A percentile compares a stretch with the other conserved stretches of the same genome.
Evolutionary conservation across 2,113 vertebrate species (phyloP).

Genomic region (Delphinapterus leucas): DNA sequence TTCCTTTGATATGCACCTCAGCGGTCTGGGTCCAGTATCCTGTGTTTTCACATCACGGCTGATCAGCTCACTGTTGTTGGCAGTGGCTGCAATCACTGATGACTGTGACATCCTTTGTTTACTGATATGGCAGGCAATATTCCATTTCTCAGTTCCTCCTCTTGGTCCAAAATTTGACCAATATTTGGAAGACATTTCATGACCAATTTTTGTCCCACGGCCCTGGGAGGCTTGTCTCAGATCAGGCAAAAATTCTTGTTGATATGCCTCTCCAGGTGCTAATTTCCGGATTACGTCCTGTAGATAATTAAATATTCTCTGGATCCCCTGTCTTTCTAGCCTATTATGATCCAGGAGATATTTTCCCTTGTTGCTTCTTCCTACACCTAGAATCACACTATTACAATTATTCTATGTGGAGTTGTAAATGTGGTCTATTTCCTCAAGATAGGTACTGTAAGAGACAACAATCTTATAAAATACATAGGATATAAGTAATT

Average conservation of each 20-base stretch:
- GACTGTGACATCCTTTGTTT: not conserved
- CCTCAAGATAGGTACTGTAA: not conserved
- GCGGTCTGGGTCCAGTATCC: not conserved
- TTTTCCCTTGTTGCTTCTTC: not conserved
- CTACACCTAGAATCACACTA: not conserved
- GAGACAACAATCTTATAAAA: not conserved
- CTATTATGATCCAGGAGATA: not conserved
- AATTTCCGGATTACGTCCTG: not conserved
- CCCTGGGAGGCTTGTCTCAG: not conserved
- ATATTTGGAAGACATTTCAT: not conserved
- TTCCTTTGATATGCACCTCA: not conserved
- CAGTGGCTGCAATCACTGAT: not conserved
- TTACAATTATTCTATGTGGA: not conserved
- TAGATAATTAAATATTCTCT: not conserved
- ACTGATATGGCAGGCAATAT: not conserved
- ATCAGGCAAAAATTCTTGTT: not conserved
- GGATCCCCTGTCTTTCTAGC: not conserved
- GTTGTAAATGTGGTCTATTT: not conserved
- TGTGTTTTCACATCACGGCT: not conserved
- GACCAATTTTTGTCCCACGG: not conserved
- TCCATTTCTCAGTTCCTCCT: not conserved
- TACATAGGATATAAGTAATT: not conserved
- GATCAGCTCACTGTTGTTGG: not conserved
- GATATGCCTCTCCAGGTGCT: not conserved
- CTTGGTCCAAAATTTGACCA: not conserved